Evolutionary conservation across 1,140 invertebrate species (phyloP).

Genomic region (Pteromalus puparum): DNA sequence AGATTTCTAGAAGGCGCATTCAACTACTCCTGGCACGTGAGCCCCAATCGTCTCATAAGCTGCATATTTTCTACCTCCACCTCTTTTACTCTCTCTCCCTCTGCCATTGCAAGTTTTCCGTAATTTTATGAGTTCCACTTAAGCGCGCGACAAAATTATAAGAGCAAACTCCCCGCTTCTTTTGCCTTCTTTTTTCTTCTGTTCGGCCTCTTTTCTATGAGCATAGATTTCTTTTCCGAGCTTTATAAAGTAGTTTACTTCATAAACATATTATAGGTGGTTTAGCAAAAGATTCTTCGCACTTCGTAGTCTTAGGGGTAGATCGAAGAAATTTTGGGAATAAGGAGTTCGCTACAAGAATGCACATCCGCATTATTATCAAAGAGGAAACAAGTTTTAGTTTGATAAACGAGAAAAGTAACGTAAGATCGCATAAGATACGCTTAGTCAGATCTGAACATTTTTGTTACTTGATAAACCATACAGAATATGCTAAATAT

Average conservation of each 20-base stretch:
- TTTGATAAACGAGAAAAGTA: too few relatives aligned
- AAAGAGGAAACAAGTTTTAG: too few relatives aligned
- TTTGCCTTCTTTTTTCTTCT: slow-evolving; percentile 15
- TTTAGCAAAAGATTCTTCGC: slow-evolving; percentile 11
- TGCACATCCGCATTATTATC: too few relatives aligned
- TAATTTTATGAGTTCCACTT: slow-evolving; percentile 14
- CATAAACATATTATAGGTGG: not conserved
- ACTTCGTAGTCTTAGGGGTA: not conserved
- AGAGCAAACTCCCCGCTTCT: not conserved
- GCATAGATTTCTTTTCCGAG: not conserved
- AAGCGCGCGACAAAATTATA: slow-evolving; percentile 35
- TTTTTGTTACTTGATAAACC: too few relatives aligned
- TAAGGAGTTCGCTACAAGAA: not conserved
- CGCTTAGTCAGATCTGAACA: too few relatives aligned
- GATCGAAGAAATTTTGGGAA: not conserved
- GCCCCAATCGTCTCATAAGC: slow-evolving; percentile 10
- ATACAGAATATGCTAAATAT: too few relatives aligned
- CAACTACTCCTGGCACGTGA: not conserved
- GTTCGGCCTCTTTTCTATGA: not conserved
- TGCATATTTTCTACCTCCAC: not conserved
- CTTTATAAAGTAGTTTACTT: not conserved
- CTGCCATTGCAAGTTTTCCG: not conserved
- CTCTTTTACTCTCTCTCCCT: not conserved
- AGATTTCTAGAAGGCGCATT: not conserved
- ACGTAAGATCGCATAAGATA: too few relatives aligned